Evolutionary conservation across 1,140 invertebrate species (phyloP), one percentile per base, ranked within the genome.

Genomic region (Trachymyrmex cornetzi): DNA sequence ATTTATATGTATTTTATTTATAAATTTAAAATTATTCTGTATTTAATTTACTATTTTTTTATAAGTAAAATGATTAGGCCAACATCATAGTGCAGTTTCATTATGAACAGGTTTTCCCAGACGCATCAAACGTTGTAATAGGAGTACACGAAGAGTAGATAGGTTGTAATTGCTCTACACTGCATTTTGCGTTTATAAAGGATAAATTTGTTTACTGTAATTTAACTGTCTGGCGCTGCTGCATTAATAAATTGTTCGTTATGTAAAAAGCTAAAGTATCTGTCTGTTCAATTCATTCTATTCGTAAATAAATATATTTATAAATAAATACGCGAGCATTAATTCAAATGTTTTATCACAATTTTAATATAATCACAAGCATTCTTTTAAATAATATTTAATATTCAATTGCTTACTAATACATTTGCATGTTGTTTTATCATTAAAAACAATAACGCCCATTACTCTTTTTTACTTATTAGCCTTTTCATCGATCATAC

Each of bases 91-190:
- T 19, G 57, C 53, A 72, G 34, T 24, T 71, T 67, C 50, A 85
- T 90, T 88, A 91, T 92, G 75, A 75, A 90, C 79, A 89, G 59
- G 66, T 24, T 89, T 81, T 87, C 64, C 80, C 30, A 84, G 74
- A 86, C 82, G 55, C 44, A 61, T 63, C 82, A 87, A 69, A 67
- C 75, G 34, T 59, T 59, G 89, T 94, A 94, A 87, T 90, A 94
- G 93, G 93, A 93, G 92, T 91, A 34, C 88, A 94, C 80, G 89
- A 77, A 53, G 61, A 57, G 57, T 50, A n/a, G 64, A 38, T 66
- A 88, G 30, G 86, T 85, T 48, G 71, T 84, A 84, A 30, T 50
- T 22, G 12, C 75, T 77, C 79, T 59, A 87, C 22, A 27, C 57
- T 74, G 57, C 57, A 14, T 24, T 81, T 81, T 86, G 75, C 38